Conservation (phyloP, 2,888 invertebrate genomes). For the Orthosia cruda region DNA sequence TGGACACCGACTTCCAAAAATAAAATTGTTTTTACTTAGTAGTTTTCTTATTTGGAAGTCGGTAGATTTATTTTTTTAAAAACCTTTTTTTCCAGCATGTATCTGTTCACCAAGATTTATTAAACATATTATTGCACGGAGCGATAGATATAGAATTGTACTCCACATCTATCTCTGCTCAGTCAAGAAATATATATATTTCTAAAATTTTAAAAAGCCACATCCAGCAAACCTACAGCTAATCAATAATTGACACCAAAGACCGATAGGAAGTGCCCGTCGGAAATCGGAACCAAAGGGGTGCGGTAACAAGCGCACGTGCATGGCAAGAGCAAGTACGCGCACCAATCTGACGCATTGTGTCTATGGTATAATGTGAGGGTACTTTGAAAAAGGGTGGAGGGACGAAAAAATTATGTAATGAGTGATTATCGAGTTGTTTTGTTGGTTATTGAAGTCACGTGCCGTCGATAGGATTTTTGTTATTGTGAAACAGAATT, state of each 20-base stretch:
- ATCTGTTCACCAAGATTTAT: no score
- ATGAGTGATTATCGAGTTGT: constrained; percentile 20
- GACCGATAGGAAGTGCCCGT: constrained; percentile 76
- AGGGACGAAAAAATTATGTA: constrained; percentile 22
- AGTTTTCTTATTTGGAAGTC: no score
- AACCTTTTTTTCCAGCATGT: no score
- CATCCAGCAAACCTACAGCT: constrained; percentile 61
- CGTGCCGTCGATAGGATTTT: constrained; percentile 24
- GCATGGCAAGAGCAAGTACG: constrained; percentile 66
- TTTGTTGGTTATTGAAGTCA: constrained; percentile 32
- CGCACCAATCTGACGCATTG: constrained; percentile 69
- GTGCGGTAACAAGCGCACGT: constrained; percentile 71
- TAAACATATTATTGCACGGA: no score
- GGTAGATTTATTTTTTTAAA: no score
- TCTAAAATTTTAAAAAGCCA: constrained; percentile 26
- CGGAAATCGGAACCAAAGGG: constrained; percentile 74
- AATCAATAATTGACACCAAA: constrained; percentile 75
- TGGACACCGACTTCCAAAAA: no score
- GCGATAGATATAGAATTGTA: no score
- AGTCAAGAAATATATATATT: no score
- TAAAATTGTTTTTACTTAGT: no score
- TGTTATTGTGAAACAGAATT: not conserved
- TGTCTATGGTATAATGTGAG: constrained; percentile 52
- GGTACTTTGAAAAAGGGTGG: constrained; percentile 59
- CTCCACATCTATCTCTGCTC: no score